These are phyloP conservation scores for Yponomeuta sedellus DNA, from an alignment of 2,888 invertebrate species.

Conservation along the genomic window DNA sequence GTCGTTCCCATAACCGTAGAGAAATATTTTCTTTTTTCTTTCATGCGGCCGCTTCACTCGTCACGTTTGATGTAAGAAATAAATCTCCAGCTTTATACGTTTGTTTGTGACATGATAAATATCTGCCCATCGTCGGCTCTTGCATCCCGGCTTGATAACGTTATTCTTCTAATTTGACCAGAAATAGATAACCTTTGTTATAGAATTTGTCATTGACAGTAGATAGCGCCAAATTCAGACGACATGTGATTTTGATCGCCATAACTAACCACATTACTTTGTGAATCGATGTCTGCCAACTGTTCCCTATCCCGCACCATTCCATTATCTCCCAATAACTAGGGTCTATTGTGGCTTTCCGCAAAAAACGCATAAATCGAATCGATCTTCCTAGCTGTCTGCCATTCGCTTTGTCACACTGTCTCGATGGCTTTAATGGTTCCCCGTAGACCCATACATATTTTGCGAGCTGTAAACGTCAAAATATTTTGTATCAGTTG, in stretches of 20 bases:
- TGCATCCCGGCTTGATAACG: neutral
- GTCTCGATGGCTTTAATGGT: constrained; percentile 44
- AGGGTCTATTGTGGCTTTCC: constrained; percentile 57
- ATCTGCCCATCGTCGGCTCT: constrained; percentile 9
- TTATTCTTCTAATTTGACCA: neutral
- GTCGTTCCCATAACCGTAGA: constrained; percentile 31
- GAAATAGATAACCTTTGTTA: neutral
- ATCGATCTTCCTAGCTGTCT: constrained; percentile 69
- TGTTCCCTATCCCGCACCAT: constrained; percentile 47
- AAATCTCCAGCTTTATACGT: constrained; percentile 19
- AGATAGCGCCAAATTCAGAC: constrained; percentile 40
- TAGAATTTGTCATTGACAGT: neutral
- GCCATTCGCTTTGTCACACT: constrained; percentile 53
- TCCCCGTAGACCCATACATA: constrained; percentile 66
- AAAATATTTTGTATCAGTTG: constrained; percentile 66
- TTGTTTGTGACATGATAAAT: constrained; percentile 16
- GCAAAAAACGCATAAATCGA: constrained; percentile 73
- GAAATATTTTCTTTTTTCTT: constrained; percentile 21
- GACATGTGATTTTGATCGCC: constrained; percentile 72
- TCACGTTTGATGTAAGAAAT: constrained; percentile 22
- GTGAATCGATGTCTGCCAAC: constrained; percentile 60
- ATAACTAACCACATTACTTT: constrained; percentile 69
- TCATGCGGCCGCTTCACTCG: constrained; percentile 21
- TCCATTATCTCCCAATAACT: constrained; percentile 72
- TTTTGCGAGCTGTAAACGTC: constrained; percentile 59